A percentile compares a stretch with the other conserved stretches of the same genome.
Conservation (phyloP, 2,888 invertebrate genomes). For the Pachliopta kotzebuea region DNA sequence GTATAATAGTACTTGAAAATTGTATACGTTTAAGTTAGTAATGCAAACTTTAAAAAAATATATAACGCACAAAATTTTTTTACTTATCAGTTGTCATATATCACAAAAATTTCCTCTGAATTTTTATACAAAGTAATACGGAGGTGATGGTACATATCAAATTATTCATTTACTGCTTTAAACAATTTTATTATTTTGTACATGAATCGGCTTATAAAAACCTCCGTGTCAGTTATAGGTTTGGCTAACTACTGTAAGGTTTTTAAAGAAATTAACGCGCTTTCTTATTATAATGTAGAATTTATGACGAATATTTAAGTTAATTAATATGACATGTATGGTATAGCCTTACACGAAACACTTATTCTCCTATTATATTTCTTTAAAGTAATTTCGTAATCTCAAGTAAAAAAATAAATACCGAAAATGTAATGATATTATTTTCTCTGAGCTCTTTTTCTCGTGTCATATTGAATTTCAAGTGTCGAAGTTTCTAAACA, state of each 20-base stretch:
- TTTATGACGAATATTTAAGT: neutral
- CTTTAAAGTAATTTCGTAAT: neutral
- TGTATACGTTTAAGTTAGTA: too few relatives aligned
- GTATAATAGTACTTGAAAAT: too few relatives aligned
- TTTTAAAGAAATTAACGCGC: constrained; percentile 71
- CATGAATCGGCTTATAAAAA: constrained; percentile 42
- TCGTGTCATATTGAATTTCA: constrained; percentile 2
- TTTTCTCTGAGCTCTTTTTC: too few relatives aligned
- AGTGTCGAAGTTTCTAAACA: constrained; percentile 6
- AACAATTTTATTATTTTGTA: constrained; percentile 46
- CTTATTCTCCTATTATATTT: neutral
- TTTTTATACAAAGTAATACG: too few relatives aligned
- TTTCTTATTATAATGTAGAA: neutral
- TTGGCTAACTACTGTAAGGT: constrained; percentile 41
- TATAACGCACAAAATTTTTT: too few relatives aligned
- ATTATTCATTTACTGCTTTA: constrained; percentile 48
- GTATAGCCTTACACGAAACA: too few relatives aligned
- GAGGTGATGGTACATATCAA: too few relatives aligned
- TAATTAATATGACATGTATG: too few relatives aligned
- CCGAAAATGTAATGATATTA: neutral
- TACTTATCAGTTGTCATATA: too few relatives aligned
- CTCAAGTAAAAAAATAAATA: neutral
- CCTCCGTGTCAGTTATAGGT: constrained; percentile 36
- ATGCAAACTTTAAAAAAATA: too few relatives aligned
- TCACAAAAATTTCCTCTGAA: too few relatives aligned